Percentiles rank a stretch among this genome's conserved stretches.
phyloP scores from a whole-genome alignment of 1,140 invertebrate genomes.

The Melipona quadrifasciata region DNA sequence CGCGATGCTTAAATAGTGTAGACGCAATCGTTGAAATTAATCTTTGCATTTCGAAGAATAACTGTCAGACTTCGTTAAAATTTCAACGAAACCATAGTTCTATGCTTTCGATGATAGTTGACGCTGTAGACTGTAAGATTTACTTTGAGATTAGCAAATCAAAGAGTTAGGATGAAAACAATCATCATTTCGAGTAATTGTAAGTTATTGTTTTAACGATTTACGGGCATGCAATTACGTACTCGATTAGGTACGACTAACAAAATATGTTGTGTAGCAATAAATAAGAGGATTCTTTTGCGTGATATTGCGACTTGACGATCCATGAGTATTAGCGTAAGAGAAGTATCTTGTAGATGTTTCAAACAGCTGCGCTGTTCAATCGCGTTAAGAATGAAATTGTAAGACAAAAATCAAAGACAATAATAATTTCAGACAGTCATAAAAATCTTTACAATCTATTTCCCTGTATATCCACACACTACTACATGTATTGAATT shows the following conservation, averaged over 20 bases:
- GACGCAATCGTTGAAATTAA: background rate
- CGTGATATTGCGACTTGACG: background rate
- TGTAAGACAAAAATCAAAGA: slow-evolving; percentile 31
- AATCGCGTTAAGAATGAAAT: background rate
- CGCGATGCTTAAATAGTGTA: background rate
- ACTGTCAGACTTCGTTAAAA: background rate
- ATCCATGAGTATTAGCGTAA: background rate
- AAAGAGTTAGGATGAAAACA: background rate
- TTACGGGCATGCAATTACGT: background rate
- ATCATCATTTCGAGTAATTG: background rate
- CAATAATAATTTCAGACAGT: slow-evolving; percentile 54
- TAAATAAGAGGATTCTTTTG: background rate
- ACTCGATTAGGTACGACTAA: slow-evolving; percentile 16
- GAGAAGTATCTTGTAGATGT: background rate
- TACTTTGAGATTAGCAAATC: background rate
- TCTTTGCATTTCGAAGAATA: background rate
- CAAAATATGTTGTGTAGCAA: slow-evolving; percentile 11
- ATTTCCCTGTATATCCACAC: slow-evolving; percentile 63
- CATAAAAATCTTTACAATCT: slow-evolving; percentile 59
- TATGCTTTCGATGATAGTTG: slow-evolving; percentile 28
- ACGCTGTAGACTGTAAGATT: slow-evolving; percentile 12
- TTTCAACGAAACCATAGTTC: background rate
- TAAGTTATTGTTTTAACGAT: background rate
- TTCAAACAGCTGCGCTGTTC: slow-evolving; percentile 40
- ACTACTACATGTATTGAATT: slow-evolving; percentile 57